Evolutionary conservation across 2,888 invertebrate genomes (phyloP).

Genomic region (Plebejus melissa): DNA sequence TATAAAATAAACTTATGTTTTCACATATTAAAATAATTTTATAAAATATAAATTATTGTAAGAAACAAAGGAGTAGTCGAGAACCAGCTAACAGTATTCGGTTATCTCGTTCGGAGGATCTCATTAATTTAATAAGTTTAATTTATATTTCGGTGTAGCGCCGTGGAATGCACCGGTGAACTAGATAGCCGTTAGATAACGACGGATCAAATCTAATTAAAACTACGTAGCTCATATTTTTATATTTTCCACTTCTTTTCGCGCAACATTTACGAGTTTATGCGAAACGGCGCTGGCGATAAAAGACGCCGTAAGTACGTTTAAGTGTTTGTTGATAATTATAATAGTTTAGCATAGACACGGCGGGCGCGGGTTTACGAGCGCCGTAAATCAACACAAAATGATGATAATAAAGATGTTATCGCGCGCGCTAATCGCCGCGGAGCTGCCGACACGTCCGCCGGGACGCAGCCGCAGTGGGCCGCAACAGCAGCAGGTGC

Average conservation of each 20-base stretch:
- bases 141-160: constrained; percentile 15
- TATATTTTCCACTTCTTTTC: neutral
- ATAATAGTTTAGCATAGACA: constrained; percentile 6
- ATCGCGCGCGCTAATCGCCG: constrained; percentile 4
- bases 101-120: constrained; percentile 7
- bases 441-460: neutral
- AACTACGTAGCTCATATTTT: neutral
- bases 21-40: too few species aligned
- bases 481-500: neutral
- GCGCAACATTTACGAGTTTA: neutral
- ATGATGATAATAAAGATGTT: constrained; percentile 5
- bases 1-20: too few species aligned
- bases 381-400: constrained; percentile 11
- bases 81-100: neutral
- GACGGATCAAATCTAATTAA: neutral
- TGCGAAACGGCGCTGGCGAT: constrained; percentile 1
- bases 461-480: neutral
- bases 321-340: constrained; percentile 1
- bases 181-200: neutral
- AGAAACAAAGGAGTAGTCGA: neutral
- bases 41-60: neutral
- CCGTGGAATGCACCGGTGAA: constrained; percentile 10
- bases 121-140: constrained; percentile 18
- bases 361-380: neutral
- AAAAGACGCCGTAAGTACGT: constrained; percentile 2